Base-by-base conservation (phyloP, 2,113 vertebrate species). In the Callocephalon fimbriatum region DNA sequence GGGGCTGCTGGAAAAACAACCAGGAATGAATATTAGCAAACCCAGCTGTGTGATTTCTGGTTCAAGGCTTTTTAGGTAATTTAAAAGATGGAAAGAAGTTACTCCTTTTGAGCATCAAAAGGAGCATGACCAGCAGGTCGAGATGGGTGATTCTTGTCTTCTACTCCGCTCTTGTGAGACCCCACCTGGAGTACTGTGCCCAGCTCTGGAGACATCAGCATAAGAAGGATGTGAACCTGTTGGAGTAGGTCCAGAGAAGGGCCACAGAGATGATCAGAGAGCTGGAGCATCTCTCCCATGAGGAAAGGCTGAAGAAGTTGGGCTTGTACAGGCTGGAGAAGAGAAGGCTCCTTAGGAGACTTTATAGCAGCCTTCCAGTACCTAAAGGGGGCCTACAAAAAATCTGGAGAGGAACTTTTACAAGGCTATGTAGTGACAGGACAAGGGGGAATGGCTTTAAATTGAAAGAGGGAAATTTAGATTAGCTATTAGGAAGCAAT, bases 331-430 rank as follows among this genome's bases (percentile, higher is more conserved):
- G 50, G 19, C 35, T 37, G 31, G 27, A 78, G 42, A 74, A 66
- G 29, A 22, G 42, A 58, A 72, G 10, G 35, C 38, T 86, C 4
- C 0, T 0, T 0, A 2, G 38, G 25, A 83, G 10, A 86, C 21
- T 31, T 67, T 79, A 9, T 0, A 13, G 87, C 1, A 7, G 35
- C 45, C 10, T 70, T 77, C 8, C 63, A 61, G 23, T 89, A 29
- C 23, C 10, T 61, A 42, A 83, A 93, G 21, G 7, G 45, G 7
- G 2, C 10, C 18, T 65, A 3, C 6, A 68, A 22, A n/a, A 70
- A 77, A 77, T 72, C 7, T 4, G 18, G 18, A 13, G 5, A 35
- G 2, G 5, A 6, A 50, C 18, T 58, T 78, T 73, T 82, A 7
- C 7, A 63, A 10, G 32, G 7, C 6, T 7, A 58, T 47, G 21